Conservation (phyloP, 2,113 vertebrate species). For the Chaetodon auriga region DNA sequence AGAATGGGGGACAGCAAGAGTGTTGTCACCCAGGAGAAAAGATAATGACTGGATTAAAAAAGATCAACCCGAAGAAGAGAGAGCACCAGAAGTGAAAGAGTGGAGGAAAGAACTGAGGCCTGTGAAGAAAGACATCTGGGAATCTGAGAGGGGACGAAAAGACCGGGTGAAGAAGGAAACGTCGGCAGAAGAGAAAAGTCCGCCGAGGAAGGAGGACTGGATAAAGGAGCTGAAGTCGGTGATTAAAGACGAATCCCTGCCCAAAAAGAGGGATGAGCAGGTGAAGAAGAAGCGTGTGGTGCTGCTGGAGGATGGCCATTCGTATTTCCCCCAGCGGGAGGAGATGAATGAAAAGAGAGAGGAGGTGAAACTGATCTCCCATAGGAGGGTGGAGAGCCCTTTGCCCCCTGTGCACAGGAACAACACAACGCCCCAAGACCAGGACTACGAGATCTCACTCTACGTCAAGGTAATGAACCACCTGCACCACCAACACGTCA, state of each 20-base stretch:
- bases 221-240: conserved; percentile 77
- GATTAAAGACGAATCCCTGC: conserved; percentile 51
- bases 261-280: conserved; percentile 57
- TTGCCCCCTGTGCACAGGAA: conserved; percentile 12
- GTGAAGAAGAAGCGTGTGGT: conserved; percentile 77
- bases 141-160: conserved; percentile 16
- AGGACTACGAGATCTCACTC: conserved; percentile 89
- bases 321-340: conserved; percentile 58
- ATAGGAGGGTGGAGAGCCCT: conserved; percentile 61
- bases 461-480: conserved; percentile 87
- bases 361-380: conserved; percentile 44
- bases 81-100: conserved; percentile 23
- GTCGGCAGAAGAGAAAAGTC: background rate
- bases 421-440: conserved; percentile 28
- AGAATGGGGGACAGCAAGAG: conserved; percentile 15
- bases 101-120: conserved; percentile 66
- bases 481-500: no score
- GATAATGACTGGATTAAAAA: conserved; percentile 71
- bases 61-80: conserved; percentile 17
- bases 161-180: conserved; percentile 29
- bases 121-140: conserved; percentile 49
- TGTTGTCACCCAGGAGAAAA: conserved; percentile 41
- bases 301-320: conserved; percentile 67
- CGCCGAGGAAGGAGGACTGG: conserved; percentile 56
- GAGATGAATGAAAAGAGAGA: conserved; percentile 44